Percentiles rank a stretch among this genome's conserved stretches.
These are phyloP conservation scores for Epizoanthus ramosus DNA, from an alignment of 92 coral and sea anemone species.

Conservation along the genomic window DNA sequence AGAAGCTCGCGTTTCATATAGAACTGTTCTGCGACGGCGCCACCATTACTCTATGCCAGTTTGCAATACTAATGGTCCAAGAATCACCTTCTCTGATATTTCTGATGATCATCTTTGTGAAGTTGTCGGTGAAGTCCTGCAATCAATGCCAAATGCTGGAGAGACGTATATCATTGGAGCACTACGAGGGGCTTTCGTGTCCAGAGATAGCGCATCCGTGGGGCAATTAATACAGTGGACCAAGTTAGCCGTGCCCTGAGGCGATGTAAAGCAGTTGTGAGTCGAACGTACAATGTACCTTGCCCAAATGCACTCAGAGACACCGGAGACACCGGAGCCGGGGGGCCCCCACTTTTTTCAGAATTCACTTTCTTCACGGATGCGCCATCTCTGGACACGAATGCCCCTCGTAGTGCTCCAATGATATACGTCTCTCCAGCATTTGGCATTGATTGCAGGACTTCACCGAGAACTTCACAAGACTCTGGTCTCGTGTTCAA, in stretches of 20 bases:
- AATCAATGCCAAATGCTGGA: conserved; percentile 23
- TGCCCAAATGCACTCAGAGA: conserved; percentile 62
- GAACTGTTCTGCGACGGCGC: conserved; percentile 56
- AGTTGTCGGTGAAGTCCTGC: conserved; percentile 15
- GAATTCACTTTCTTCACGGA: too few relatives aligned
- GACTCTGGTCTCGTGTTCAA: too few relatives aligned
- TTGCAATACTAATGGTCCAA: conserved; percentile 38
- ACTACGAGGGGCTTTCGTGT: conserved; percentile 56
- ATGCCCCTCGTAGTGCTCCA: conserved; percentile 54
- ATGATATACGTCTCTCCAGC: conserved; percentile 21
- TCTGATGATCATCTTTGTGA: conserved; percentile 14
- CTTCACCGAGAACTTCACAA: conserved; percentile 18
- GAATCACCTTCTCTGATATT: conserved; percentile 39
- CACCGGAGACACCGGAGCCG: too few relatives aligned
- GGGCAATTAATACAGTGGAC: conserved; percentile 64
- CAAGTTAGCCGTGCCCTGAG: conserved; percentile 68
- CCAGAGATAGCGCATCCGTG: conserved; percentile 62
- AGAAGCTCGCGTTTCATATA: conserved; percentile 54
- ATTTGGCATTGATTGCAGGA: conserved; percentile 21
- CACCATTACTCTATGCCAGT: conserved; percentile 45
- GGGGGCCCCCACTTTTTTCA: too few relatives aligned
- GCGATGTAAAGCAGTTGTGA: conserved; percentile 46
- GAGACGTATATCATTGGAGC: conserved; percentile 26
- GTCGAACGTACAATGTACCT: conserved; percentile 64
- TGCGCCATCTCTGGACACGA: conserved; percentile 58